These are phyloP conservation scores for Eilema sororculum DNA, from an alignment of 2,888 invertebrate species.

Conservation along the genomic window DNA sequence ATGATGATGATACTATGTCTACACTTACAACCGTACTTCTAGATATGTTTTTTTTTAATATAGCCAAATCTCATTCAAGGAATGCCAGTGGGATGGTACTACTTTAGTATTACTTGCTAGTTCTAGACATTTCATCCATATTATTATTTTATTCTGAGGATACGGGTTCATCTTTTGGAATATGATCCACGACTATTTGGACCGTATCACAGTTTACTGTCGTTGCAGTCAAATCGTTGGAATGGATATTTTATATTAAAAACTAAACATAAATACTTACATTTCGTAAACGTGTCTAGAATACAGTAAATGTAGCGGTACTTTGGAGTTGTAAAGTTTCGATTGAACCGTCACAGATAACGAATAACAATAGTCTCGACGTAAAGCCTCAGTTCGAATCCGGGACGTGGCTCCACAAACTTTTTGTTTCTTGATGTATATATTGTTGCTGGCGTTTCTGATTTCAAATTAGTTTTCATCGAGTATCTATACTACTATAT, in stretches of 20 bases:
- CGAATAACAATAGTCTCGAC: conserved; percentile 56
- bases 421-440: conserved; percentile 34
- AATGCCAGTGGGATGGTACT: too few species aligned
- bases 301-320: background rate
- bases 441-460: background rate
- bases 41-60: too few species aligned
- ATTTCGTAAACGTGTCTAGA: background rate
- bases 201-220: too few species aligned
- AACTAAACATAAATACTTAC: too few species aligned
- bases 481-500: background rate
- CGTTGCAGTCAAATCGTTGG: too few species aligned
- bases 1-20: background rate
- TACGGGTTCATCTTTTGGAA: too few species aligned
- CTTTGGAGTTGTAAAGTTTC: conserved; percentile 56
- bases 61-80: too few species aligned
- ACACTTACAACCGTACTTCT: background rate
- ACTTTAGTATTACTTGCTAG: too few species aligned
- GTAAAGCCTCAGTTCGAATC: conserved; percentile 30
- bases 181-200: too few species aligned
- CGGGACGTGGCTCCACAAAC: conserved; percentile 30
- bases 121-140: too few species aligned
- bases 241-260: too few species aligned
- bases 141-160: too few species aligned
- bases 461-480: conserved; percentile 10
- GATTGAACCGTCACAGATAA: conserved; percentile 67